Conservation (phyloP, 2,797 vertebrate genomes). For the Philypnodon macrostomus region DNA sequence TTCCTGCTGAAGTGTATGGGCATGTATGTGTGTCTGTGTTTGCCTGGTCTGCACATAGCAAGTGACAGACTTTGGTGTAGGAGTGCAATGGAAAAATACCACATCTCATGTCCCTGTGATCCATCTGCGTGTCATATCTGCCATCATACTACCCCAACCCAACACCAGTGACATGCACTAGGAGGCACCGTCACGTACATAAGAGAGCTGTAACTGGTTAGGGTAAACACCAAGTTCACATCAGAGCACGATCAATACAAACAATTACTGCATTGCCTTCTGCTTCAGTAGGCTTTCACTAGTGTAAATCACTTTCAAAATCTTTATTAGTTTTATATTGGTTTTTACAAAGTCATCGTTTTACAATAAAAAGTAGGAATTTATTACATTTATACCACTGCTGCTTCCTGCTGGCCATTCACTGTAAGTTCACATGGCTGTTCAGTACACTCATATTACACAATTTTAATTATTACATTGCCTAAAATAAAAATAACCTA, state of each 20-base stretch:
- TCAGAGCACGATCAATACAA: constrained; percentile 6
- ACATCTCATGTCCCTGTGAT: constrained; percentile 70
- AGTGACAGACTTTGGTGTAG: constrained; percentile 70
- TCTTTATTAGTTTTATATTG: too few species aligned
- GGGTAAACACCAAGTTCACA: constrained; percentile 3
- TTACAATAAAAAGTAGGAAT: too few species aligned
- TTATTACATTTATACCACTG: too few species aligned
- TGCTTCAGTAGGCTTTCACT: too few species aligned
- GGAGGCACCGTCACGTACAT: constrained; percentile 9
- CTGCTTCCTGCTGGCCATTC: too few species aligned
- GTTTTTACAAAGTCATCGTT: too few species aligned
- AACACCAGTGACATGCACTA: constrained; percentile 17
- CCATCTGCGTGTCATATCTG: constrained; percentile 76
- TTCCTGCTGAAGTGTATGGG: constrained; percentile 27
- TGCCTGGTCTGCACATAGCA: constrained; percentile 34
- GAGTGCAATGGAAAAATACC: constrained; percentile 74
- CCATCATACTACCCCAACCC: constrained; percentile 45
- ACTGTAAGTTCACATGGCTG: too few species aligned
- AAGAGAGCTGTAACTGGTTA: constrained; percentile 9
- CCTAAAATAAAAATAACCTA: too few species aligned
- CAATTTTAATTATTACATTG: too few species aligned
- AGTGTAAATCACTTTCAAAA: too few species aligned
- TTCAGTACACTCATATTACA: too few species aligned
- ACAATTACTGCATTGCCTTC: constrained; percentile 2
- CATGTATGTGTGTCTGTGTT: constrained; percentile 28